These are phyloP conservation scores for Drosophila erecta DNA, from an alignment of 1,140 invertebrate genomes.

Conservation along the genomic window DNA sequence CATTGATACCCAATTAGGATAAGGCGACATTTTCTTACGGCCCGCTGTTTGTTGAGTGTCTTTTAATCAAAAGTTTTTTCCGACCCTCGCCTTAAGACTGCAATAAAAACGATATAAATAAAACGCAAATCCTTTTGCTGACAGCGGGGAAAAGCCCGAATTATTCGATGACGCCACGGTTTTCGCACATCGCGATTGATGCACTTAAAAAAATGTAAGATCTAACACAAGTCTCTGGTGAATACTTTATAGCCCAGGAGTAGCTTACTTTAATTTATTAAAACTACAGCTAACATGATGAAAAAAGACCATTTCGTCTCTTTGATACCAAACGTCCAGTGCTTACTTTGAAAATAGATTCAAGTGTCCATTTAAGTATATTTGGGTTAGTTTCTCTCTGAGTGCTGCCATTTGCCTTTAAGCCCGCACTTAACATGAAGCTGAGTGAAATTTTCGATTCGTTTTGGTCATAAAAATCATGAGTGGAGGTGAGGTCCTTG, in stretches of 20 bases:
- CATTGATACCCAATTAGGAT: slow-evolving; percentile 83
- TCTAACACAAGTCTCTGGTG: no score
- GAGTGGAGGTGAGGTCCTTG: slow-evolving; percentile 44
- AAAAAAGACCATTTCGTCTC: no score
- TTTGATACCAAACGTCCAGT: no score
- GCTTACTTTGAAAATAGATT: no score
- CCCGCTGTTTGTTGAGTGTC: slow-evolving; percentile 62
- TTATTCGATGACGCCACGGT: slow-evolving; percentile 64
- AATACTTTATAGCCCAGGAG: no score
- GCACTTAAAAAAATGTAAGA: neutral
- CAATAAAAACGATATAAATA: slow-evolving; percentile 77
- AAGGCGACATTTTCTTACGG: slow-evolving; percentile 64
- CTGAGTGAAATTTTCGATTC: slow-evolving; percentile 78
- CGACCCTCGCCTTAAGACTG: slow-evolving; percentile 42
- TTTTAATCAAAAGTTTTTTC: slow-evolving; percentile 76
- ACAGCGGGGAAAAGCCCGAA: slow-evolving; percentile 43
- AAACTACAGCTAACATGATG: no score
- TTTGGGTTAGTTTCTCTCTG: neutral
- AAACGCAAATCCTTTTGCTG: slow-evolving; percentile 74
- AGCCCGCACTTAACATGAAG: slow-evolving; percentile 66
- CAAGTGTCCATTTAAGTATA: neutral
- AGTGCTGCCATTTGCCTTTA: slow-evolving; percentile 31
- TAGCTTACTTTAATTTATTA: no score
- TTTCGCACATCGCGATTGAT: slow-evolving; percentile 31
- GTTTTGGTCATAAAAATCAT: slow-evolving; percentile 74